Evolutionary conservation across 2,888 invertebrate genomes (phyloP).

Genomic region (Cerastis rubricosa): DNA sequence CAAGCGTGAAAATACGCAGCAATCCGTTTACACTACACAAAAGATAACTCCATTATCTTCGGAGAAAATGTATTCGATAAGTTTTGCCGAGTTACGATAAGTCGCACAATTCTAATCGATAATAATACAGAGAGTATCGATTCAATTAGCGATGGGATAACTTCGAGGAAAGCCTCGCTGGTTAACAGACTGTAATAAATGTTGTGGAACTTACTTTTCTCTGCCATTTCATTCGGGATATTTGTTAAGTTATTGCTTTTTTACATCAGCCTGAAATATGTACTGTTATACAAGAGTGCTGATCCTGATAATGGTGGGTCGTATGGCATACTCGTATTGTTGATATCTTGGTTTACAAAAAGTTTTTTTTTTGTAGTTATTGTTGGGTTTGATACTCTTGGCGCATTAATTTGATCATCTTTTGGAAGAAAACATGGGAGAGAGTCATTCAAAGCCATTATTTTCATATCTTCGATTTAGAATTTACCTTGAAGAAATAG

Average conservation of each 20-base stretch:
- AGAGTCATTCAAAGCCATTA: not conserved
- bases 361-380: not conserved
- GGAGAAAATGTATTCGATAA: conserved; percentile 51
- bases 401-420: not conserved
- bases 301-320: not conserved
- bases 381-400: not conserved
- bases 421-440: not conserved
- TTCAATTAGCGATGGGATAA: conserved; percentile 61
- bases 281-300: not conserved
- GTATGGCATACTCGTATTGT: not conserved
- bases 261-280: conserved; percentile 24
- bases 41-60: conserved; percentile 50
- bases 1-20: conserved; percentile 51
- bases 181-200: conserved; percentile 65
- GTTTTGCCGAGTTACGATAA: conserved; percentile 45
- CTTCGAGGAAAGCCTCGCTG: conserved; percentile 56
- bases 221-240: conserved; percentile 46
- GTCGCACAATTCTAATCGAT: conserved; percentile 56
- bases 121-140: conserved; percentile 53
- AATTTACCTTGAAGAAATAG: conserved; percentile 7
- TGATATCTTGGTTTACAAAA: not conserved
- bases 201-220: conserved; percentile 54
- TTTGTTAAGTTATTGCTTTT: conserved; percentile 50
- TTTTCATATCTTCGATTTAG: not conserved
- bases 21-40: conserved; percentile 49